Percentiles rank a stretch among this genome's conserved stretches.
Evolutionary conservation across 2,888 invertebrate species (phyloP).

Genomic region (Agrochola lychnidis): DNA sequence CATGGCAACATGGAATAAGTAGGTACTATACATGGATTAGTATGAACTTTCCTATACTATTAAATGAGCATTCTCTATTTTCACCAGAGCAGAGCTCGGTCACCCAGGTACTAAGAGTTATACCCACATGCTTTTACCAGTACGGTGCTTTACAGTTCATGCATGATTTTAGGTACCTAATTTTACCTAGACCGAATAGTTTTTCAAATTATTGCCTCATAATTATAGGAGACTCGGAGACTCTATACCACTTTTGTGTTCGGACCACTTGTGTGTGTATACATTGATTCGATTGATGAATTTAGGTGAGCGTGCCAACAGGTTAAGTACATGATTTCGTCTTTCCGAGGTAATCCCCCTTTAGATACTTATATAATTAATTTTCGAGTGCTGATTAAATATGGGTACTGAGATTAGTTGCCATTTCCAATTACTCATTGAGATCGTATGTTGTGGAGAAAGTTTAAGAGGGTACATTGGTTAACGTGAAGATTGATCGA

Average conservation of each 20-base stretch:
- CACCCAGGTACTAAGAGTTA: not conserved
- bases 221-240: not conserved
- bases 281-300: not conserved
- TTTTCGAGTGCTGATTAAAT: conserved; percentile 48
- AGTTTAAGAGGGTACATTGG: conserved; percentile 23
- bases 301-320: not conserved
- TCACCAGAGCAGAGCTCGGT: too few species aligned
- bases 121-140: not conserved
- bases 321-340: not conserved
- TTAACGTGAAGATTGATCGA: conserved; percentile 33
- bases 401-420: conserved; percentile 23
- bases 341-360: not conserved
- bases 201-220: not conserved
- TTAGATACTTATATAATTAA: conserved; percentile 12
- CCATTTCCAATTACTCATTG: conserved; percentile 42
- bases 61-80: too few species aligned
- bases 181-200: not conserved
- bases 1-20: too few species aligned
- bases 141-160: not conserved
- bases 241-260: not conserved
- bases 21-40: too few species aligned
- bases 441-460: conserved; percentile 2
- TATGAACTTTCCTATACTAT: too few species aligned
- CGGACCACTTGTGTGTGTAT: too few species aligned
- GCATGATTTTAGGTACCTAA: not conserved